Conservation (phyloP, 2,797 vertebrate genomes). For the Chloroceryle inda region DNA sequence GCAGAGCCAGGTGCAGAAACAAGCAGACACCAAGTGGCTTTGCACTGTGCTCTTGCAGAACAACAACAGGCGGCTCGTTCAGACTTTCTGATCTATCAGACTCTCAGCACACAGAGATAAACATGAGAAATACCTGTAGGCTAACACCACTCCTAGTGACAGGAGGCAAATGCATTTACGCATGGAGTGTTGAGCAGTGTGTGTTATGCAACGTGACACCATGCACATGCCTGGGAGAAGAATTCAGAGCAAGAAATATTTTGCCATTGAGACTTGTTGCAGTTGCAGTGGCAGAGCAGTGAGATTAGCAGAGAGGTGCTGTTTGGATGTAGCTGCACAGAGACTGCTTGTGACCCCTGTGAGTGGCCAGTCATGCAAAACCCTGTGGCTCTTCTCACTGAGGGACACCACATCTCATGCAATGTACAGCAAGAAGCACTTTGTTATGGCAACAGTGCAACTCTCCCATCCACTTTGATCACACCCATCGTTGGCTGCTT, state of each 20-base stretch:
- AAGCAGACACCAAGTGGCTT: not conserved
- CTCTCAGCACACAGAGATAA: not conserved
- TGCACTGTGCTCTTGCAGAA: not conserved
- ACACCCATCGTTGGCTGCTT: not conserved
- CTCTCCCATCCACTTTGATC: not conserved
- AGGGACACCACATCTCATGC: not conserved
- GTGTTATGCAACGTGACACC: not conserved
- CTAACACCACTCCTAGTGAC: not conserved
- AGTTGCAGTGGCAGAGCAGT: not conserved
- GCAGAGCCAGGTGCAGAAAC: not conserved
- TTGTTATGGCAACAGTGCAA: not conserved
- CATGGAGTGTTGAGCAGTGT: not conserved
- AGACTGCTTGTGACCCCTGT: not conserved
- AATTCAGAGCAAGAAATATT: not conserved
- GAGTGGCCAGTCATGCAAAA: not conserved
- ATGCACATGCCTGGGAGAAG: not conserved
- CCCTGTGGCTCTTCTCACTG: accelerated
- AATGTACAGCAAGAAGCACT: not conserved
- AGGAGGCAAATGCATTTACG: not conserved
- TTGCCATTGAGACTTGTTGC: not conserved
- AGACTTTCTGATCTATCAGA: not conserved
- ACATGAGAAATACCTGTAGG: not conserved
- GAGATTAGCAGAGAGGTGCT: not conserved
- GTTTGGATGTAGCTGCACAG: not conserved
- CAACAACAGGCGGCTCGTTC: not conserved